A percentile compares a stretch with the other conserved stretches of the same genome.
These are phyloP conservation scores for Pristionchus entomophagus DNA, from an alignment of 2,888 invertebrate species.

Conservation along the genomic window DNA sequence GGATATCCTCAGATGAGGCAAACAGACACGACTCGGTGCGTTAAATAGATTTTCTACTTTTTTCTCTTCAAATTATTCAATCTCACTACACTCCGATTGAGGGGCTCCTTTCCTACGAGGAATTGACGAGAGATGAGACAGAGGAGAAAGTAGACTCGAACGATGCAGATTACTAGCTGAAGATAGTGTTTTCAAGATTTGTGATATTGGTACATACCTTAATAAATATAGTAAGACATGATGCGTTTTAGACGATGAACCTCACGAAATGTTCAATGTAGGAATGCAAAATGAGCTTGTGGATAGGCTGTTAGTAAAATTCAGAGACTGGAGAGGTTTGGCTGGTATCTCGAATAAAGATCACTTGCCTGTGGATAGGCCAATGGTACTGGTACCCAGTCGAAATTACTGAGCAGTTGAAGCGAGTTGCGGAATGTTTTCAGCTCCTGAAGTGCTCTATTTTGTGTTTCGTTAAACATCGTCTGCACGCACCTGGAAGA, in stretches of 20 bases:
- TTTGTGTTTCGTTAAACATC: no score
- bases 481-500: not conserved
- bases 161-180: conserved; percentile 44
- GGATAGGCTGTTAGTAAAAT: not conserved
- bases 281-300: not conserved
- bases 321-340: no score
- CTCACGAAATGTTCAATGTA: no score
- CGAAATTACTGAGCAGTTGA: conserved; percentile 60
- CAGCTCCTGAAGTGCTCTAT: conserved; percentile 51
- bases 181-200: not conserved
- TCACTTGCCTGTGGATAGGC: conserved; percentile 60
- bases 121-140: conserved; percentile 16
- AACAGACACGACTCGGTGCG: no score
- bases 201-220: not conserved
- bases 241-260: not conserved
- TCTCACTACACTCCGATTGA: conserved; percentile 40
- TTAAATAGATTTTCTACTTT: no score
- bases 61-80: no score
- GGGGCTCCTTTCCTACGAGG: conserved; percentile 9
- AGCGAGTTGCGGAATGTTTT: conserved; percentile 59
- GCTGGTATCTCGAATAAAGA: no score
- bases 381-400: conserved; percentile 61
- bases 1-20: no score
- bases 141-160: conserved; percentile 42
- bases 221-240: not conserved